phyloP scores from a whole-genome alignment of 2,797 vertebrate genomes.

The Phyllotis vaccarum region DNA sequence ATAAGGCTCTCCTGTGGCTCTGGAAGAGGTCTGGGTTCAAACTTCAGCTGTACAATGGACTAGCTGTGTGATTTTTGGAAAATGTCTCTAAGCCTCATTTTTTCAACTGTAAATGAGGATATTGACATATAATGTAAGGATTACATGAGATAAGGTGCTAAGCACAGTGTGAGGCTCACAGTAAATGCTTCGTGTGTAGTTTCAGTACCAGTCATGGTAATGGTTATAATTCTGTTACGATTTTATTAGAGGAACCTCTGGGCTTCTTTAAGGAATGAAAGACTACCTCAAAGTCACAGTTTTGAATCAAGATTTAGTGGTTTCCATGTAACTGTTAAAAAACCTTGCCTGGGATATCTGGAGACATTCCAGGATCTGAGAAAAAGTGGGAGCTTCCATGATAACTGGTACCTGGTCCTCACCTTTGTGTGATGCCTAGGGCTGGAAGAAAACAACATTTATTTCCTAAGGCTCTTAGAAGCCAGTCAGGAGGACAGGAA shows the following conservation, averaged over 20 bases:
- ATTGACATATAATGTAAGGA: conserved; percentile 13
- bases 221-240: background rate
- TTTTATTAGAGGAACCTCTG: background rate
- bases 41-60: conserved; percentile 12
- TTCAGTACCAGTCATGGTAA: background rate
- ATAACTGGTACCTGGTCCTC: background rate
- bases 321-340: background rate
- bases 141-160: conserved; percentile 2
- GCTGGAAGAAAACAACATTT: background rate
- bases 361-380: background rate
- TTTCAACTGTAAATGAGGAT: conserved; percentile 10
- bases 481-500: background rate
- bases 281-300: background rate
- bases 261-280: conserved; percentile 31
- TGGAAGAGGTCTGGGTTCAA: conserved; percentile 8
- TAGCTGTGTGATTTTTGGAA: conserved; percentile 38
- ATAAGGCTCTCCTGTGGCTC: background rate
- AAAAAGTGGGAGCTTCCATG: background rate
- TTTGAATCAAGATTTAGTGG: background rate
- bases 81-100: conserved; percentile 56
- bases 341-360: background rate
- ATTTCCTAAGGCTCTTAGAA: background rate
- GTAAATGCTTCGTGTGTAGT: background rate
- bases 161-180: background rate
- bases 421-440: background rate